Evolutionary conservation across 2,888 invertebrate species (phyloP).

Genomic region (Diogma glabrata): DNA sequence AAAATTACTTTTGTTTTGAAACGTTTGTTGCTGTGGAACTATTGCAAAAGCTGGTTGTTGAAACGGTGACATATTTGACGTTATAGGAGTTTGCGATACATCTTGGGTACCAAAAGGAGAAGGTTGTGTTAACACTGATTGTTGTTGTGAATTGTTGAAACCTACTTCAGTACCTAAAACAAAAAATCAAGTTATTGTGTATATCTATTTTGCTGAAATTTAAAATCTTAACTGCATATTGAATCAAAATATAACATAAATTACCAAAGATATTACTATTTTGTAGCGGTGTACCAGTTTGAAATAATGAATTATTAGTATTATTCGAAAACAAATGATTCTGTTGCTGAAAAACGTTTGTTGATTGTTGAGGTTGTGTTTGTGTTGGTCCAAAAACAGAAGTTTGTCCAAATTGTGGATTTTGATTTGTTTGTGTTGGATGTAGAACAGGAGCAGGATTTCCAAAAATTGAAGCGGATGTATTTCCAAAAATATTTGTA

Average conservation of each 20-base stretch:
- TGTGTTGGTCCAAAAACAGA: slow-evolving; percentile 12
- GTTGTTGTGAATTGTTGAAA: neutral
- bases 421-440: slow-evolving; percentile 26
- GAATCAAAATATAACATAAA: too few relatives aligned
- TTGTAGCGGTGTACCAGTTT: neutral
- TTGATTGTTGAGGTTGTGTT: slow-evolving; percentile 16
- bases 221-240: too few relatives aligned
- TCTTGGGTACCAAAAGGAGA: neutral
- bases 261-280: slow-evolving; percentile 19
- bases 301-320: slow-evolving; percentile 12
- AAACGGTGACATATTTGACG: too few relatives aligned
- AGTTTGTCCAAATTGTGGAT: neutral
- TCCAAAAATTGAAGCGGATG: slow-evolving; percentile 18
- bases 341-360: neutral
- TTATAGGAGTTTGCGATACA: too few relatives aligned
- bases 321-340: neutral
- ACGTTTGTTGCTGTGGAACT: neutral
- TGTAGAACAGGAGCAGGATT: slow-evolving; percentile 30
- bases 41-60: neutral
- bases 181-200: too few relatives aligned
- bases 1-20: too few relatives aligned
- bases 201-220: too few relatives aligned
- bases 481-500: slow-evolving; percentile 22
- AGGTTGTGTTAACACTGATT: neutral
- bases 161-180: neutral